Percentiles rank a stretch among this genome's conserved stretches.
Conservation (phyloP, 2,797 vertebrate genomes). For the Microhierax caerulescens region DNA sequence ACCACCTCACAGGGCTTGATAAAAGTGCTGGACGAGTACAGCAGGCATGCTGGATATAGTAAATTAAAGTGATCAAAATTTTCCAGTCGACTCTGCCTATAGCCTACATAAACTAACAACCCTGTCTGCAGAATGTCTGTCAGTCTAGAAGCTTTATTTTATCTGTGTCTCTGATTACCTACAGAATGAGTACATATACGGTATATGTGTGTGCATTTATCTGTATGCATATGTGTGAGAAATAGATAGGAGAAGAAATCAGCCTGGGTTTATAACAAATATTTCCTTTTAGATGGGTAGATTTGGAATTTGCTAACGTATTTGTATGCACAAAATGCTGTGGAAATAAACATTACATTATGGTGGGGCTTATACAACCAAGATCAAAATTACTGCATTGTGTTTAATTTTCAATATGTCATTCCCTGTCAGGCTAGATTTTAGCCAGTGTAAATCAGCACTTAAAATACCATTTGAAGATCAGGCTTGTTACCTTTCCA, state of each 20-base stretch:
- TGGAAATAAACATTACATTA: background rate
- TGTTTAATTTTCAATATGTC: conserved; percentile 48
- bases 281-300: background rate
- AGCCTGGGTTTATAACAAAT: background rate
- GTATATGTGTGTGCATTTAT: conserved; percentile 8
- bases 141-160: conserved; percentile 81
- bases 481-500: conserved; percentile 13
- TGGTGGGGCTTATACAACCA: background rate
- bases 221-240: background rate
- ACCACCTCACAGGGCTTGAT: conserved; percentile 94
- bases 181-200: conserved; percentile 63
- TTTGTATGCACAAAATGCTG: background rate
- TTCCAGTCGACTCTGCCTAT: conserved; percentile 93
- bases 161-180: conserved; percentile 72
- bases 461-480: conserved; percentile 46
- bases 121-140: conserved; percentile 89
- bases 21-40: conserved; percentile 88
- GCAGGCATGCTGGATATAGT: conserved; percentile 92
- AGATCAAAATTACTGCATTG: background rate
- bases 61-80: conserved; percentile 99
- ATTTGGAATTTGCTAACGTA: background rate
- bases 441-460: conserved; percentile 36
- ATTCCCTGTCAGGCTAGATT: conserved; percentile 10
- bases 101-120: conserved; percentile 93
- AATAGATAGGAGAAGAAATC: background rate